phyloP scores from a whole-genome alignment of 2,888 invertebrate species.

The Sipha maydis region DNA sequence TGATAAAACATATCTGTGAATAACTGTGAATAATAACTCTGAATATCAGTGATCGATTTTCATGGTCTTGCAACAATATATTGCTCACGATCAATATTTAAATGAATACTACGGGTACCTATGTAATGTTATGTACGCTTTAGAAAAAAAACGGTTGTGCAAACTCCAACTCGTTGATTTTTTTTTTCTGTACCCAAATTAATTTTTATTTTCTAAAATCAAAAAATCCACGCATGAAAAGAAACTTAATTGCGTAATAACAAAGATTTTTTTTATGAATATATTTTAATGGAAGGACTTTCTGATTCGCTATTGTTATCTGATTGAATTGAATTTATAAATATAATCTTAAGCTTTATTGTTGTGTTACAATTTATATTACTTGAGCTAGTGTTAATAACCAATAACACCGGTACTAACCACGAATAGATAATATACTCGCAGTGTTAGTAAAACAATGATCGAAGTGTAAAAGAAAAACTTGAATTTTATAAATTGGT shows the following conservation, averaged over 20 bases:
- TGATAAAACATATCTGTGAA: too few relatives aligned
- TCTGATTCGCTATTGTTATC: slow-evolving; percentile 53
- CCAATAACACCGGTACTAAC: neutral
- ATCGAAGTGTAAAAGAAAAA: neutral
- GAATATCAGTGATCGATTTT: neutral
- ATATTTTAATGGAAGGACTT: slow-evolving; percentile 40
- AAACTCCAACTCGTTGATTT: neutral
- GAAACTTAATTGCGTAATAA: neutral
- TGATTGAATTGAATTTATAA: slow-evolving; percentile 55
- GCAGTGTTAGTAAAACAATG: neutral
- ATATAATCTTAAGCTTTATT: slow-evolving; percentile 44
- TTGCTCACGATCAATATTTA: too few relatives aligned
- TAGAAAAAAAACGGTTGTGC: neutral
- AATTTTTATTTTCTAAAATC: too few relatives aligned
- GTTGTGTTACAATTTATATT: slow-evolving; percentile 25
- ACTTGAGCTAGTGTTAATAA: slow-evolving; percentile 8
- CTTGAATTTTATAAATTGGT: too few relatives aligned
- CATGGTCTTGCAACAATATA: neutral
- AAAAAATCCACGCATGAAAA: neutral
- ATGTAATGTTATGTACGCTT: too few relatives aligned
- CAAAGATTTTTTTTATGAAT: slow-evolving; percentile 12
- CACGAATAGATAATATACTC: slow-evolving; percentile 9
- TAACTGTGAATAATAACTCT: too few relatives aligned
- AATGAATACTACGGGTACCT: too few relatives aligned
- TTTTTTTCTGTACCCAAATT: slow-evolving; percentile 6